These are phyloP conservation scores for Scolopax rusticola DNA, from an alignment of 2,797 vertebrate species.

Conservation along the genomic window DNA sequence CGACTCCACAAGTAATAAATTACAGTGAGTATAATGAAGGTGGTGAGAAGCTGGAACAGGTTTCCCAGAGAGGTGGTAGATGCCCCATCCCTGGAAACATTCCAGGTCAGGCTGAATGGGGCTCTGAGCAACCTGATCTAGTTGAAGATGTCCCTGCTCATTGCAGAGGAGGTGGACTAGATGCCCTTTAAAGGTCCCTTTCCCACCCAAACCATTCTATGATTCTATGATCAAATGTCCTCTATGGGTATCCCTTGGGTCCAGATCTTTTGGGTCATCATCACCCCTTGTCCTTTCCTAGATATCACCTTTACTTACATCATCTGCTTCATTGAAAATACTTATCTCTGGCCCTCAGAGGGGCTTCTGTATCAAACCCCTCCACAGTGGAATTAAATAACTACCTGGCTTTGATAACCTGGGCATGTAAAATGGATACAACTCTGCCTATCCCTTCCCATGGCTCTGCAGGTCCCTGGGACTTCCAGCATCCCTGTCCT, in stretches of 20 bases:
- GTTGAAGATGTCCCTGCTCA: background rate
- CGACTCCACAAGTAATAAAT: background rate
- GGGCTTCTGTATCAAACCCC: background rate
- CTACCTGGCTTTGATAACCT: background rate
- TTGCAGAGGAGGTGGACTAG: background rate
- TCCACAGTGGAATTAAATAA: background rate
- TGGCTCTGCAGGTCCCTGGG: background rate
- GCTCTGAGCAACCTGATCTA: background rate
- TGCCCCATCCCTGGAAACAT: background rate
- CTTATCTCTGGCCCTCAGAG: background rate
- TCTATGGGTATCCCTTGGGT: background rate
- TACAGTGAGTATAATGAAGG: background rate
- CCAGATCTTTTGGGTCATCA: background rate
- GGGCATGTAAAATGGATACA: rapidly evolving
- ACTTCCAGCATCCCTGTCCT: background rate
- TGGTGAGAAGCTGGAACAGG: background rate
- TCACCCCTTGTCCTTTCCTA: background rate
- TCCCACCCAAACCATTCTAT: background rate
- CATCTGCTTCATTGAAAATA: background rate
- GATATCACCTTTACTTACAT: background rate
- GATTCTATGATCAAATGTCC: background rate
- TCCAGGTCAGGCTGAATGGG: background rate
- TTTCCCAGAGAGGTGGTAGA: background rate
- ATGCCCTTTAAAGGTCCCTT: background rate
- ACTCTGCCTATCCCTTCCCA: background rate